Evolutionary conservation across 2,888 invertebrate species (phyloP), one percentile per base, ranked within the genome.

Genomic region (Antitype chi): DNA sequence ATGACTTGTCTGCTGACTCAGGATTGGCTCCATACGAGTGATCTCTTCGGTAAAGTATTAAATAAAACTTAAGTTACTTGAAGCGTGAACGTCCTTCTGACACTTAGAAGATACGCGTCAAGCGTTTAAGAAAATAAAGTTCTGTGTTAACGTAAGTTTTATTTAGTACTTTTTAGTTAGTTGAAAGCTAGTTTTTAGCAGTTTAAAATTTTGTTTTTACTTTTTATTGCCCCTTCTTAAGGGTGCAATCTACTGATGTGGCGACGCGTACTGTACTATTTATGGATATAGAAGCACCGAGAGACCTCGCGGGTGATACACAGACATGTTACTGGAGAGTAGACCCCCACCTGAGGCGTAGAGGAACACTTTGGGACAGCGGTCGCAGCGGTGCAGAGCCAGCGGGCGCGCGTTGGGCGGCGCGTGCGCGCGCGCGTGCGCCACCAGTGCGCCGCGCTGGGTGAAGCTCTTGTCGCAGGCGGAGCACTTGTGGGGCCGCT

Each of bases 391-490:
- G 91, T 98, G 98, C 81, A 98, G 94, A 86, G 97, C 96, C 52
- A 97, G 97, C 80, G 97, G 94, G 47, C 92, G 93, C 78, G 88
- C 90, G 90, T 81, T 81, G 67, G 97, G 93, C 57, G 97, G 96
- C 90, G 96, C 95, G 87, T 97, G 94, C 79, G 96, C 93, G 60
- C 97, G 96, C 90, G 97, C 97, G 92, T 98, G 98, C 49, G 97
- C 96, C 28, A 95, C 94, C 28, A 98, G 94, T 68, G 98, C 97
- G 86, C 97, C 97, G 83, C 98, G 97, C 92, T 98, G 98, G 0
- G 98, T 98, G 93, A 98, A 98, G 80, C 98, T 97, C 90, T 97
- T 97, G 0, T 97, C 95, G 89, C 98, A 98, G 81, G 94, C 93
- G 0, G 96, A 92, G 90, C 98, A 98, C 84, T 96, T 96, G 94